Conservation (phyloP, 2,797 vertebrate species). For the Danio choprae region DNA sequence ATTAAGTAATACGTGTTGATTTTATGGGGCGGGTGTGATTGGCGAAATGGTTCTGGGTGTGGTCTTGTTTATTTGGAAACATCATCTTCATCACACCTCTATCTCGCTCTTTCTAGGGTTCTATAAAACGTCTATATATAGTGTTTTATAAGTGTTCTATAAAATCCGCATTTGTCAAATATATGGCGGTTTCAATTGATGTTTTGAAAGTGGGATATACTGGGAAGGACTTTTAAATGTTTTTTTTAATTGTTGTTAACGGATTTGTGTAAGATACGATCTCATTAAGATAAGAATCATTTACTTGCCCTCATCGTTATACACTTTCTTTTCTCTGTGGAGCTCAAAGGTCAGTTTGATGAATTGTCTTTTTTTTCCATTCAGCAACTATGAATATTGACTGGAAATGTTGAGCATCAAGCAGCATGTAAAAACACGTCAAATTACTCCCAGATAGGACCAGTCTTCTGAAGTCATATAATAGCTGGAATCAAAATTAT, state of each 20-base stretch:
- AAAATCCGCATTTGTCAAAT: not conserved
- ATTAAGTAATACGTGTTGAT: not conserved
- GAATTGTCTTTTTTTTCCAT: no score
- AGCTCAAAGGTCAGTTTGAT: not conserved
- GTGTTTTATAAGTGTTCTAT: no score
- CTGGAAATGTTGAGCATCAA: not conserved
- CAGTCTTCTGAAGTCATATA: not conserved
- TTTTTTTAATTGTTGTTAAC: not conserved
- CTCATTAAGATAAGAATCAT: no score
- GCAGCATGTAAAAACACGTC: not conserved
- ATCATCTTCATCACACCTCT: not conserved
- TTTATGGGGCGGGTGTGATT: not conserved
- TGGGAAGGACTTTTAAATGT: not conserved
- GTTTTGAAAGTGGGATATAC: not conserved
- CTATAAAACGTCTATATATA: no score
- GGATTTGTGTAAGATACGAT: not conserved
- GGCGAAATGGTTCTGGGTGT: constrained; percentile 66
- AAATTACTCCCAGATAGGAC: not conserved
- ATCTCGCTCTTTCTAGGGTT: no score
- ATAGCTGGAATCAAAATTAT: not conserved
- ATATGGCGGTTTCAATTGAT: not conserved
- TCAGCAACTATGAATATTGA: not conserved
- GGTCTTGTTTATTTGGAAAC: constrained; percentile 54
- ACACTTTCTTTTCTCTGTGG: not conserved
- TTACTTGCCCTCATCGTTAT: not conserved